A percentile compares a stretch with the other conserved stretches of the same genome.
These are phyloP conservation scores for Tenthredo livida DNA, from an alignment of 2,888 invertebrate genomes.

Conservation along the genomic window DNA sequence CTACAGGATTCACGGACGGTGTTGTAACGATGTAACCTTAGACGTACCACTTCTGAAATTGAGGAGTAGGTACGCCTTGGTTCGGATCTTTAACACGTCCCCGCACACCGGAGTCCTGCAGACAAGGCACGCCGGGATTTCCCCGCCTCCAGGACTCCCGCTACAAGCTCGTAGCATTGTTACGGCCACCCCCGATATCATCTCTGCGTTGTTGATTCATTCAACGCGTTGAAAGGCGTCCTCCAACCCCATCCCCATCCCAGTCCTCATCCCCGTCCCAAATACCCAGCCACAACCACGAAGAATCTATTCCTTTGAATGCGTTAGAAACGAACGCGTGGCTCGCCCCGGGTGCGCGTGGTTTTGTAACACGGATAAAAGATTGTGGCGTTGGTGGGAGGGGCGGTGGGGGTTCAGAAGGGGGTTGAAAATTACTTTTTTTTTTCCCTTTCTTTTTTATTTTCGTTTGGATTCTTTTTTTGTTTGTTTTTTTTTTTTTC, in stretches of 20 bases:
- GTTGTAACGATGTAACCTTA: constrained; percentile 13
- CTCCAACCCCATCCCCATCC: constrained; percentile 58
- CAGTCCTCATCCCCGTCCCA: constrained; percentile 58
- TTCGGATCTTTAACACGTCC: constrained; percentile 40
- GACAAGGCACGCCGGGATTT: constrained; percentile 53
- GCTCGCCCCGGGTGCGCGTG: constrained; percentile 38
- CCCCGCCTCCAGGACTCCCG: constrained; percentile 57
- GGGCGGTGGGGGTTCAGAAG: neutral
- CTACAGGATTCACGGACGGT: neutral
- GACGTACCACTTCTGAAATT: neutral
- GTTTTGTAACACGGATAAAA: constrained; percentile 51
- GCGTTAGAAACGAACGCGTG: constrained; percentile 55
- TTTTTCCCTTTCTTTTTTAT: neutral
- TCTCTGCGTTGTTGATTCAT: constrained; percentile 67
- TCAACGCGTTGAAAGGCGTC: constrained; percentile 64
- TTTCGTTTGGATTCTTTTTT: neutral
- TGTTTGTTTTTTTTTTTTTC: neutral
- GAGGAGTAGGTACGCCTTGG: constrained; percentile 6
- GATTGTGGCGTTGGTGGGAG: constrained; percentile 40
- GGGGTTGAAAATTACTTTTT: constrained; percentile 52
- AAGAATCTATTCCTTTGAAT: constrained; percentile 64
- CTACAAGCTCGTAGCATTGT: constrained; percentile 61
- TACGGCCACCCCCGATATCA: constrained; percentile 64
- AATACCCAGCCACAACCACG: constrained; percentile 59
- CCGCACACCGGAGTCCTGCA: constrained; percentile 16